phyloP scores from a whole-genome alignment of 2,797 vertebrate genomes.

The Helicolenus hilgendorfi region DNA sequence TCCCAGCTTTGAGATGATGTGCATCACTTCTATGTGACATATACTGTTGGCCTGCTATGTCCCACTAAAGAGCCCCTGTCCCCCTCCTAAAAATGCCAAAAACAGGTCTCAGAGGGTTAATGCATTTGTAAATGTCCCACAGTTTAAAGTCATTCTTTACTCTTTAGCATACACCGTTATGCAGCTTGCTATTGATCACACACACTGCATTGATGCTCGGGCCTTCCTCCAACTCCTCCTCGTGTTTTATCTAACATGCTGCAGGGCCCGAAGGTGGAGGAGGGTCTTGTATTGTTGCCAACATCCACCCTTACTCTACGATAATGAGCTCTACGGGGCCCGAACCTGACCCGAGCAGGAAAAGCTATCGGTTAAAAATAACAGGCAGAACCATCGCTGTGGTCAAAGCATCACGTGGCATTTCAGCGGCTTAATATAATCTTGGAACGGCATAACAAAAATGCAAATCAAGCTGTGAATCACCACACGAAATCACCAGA shows the following conservation, averaged over 20 bases:
- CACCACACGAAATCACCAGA: slow-evolving; percentile 51
- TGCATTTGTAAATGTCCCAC: background rate
- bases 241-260: slow-evolving; percentile 62
- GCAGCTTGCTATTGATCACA: slow-evolving; percentile 39
- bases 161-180: background rate
- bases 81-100: background rate
- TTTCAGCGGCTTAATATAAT: slow-evolving; percentile 53
- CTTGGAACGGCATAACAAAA: slow-evolving; percentile 34
- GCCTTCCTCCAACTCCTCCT: slow-evolving; percentile 69
- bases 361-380: slow-evolving; percentile 76
- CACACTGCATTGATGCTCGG: slow-evolving; percentile 42
- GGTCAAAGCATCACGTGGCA: slow-evolving; percentile 38
- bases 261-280: slow-evolving; percentile 66
- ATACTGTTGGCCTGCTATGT: background rate
- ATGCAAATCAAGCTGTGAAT: slow-evolving; percentile 68
- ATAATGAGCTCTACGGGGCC: slow-evolving; percentile 77
- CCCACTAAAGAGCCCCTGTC: no score
- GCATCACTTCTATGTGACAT: background rate
- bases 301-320: slow-evolving; percentile 55
- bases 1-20: background rate
- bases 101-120: background rate
- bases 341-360: slow-evolving; percentile 61
- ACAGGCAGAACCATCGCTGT: slow-evolving; percentile 10
- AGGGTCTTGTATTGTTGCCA: slow-evolving; percentile 73
- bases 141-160: background rate